Conservation (phyloP, 2,113 vertebrate species). For the Prietella phreatophila region DNA sequence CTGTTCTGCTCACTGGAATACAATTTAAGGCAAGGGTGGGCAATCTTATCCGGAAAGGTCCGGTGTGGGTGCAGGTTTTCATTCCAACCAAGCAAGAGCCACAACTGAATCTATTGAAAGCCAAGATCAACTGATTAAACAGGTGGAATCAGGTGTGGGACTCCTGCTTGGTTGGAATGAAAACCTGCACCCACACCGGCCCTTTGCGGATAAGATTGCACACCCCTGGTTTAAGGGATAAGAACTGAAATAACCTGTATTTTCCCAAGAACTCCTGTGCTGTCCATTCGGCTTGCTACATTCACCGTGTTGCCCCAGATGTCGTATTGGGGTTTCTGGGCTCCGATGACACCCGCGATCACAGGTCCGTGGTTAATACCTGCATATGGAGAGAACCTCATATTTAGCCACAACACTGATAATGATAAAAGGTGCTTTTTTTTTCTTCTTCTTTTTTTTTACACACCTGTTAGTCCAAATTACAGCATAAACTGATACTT, state of each 20-base stretch:
- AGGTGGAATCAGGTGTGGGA: too few species aligned
- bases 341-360: constrained; percentile 95
- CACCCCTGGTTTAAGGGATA: too few species aligned
- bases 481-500: neutral
- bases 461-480: neutral
- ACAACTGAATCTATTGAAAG: too few species aligned
- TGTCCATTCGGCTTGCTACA: constrained; percentile 97
- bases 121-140: too few species aligned
- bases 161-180: too few species aligned
- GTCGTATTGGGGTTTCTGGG: constrained; percentile 97
- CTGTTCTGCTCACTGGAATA: neutral
- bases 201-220: too few species aligned
- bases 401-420: neutral
- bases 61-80: too few species aligned
- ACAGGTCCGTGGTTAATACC: constrained; percentile 97
- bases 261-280: constrained; percentile 93
- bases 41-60: too few species aligned
- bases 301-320: constrained; percentile 99
- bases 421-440: neutral
- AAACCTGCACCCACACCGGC: too few species aligned
- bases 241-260: constrained; percentile 79
- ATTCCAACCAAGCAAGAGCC: too few species aligned
- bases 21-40: too few species aligned
- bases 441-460: too few species aligned
- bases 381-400: constrained; percentile 58